Base-by-base conservation (phyloP, 2,113 vertebrate species). In the Clupea harengus region DNA sequence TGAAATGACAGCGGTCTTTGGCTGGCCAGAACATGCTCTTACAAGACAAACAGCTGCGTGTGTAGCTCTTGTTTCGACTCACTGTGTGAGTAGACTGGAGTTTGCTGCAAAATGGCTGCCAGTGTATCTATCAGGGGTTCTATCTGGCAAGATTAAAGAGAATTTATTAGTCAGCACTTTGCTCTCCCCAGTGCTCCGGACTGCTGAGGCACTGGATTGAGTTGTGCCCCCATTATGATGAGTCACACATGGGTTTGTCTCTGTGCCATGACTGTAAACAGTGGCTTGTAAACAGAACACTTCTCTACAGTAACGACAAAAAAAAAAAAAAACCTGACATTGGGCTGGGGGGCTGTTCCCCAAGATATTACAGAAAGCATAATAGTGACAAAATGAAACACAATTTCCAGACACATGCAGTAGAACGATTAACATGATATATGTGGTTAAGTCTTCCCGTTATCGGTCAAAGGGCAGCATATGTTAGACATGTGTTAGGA, bases 11-110 rank as follows among this genome's bases (percentile, higher is more conserved):
- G 20, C 83, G 86, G 87, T 87, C 57, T 93, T 90, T 89, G 87
- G 3, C 54, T 22, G 54, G 91, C 92, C 87, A 22, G 90, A 90
- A 94, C 92, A 91, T 88, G 94, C 89, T 91, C 86, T 32, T n/a
- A 86, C 87, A 89, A 75, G 78, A 78, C 45, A 7, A 5, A 45
- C 72, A 78, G 72, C 72, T 39, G 28, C 44, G 72, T 32, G 28
- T 39, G 32, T 4, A 39, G 28, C 25, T 78, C 32, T 32, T 78
- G 72, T 39, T 17, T 10, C 32, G 45, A 18, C 57, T 82, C 81
- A 25, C 22, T 44, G 72, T 78, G 72, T 17, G 28, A 13, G 15
- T 11, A 78, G 28, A 32, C 11, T 78, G 28, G 72, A 39, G 72
- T 78, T 28, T 78, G 72, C 72, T 17, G 72, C 72, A 39, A 78